Evolutionary conservation across 2,113 vertebrate species (phyloP), one percentile per base, ranked within the genome.

Genomic region (Excalfactoria chinensis): DNA sequence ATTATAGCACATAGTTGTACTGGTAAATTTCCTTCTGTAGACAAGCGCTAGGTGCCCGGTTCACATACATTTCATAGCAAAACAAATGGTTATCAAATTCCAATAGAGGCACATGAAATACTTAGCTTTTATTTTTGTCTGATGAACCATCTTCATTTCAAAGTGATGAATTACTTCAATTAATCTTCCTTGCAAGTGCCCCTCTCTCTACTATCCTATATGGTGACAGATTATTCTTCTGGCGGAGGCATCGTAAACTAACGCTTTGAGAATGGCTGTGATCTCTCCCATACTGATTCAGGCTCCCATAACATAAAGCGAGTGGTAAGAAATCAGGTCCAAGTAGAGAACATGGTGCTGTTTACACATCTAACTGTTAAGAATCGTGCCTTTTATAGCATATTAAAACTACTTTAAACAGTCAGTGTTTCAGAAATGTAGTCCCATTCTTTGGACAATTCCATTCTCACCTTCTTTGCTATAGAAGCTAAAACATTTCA

Each of bases 381-480:
- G 37, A 88, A 95, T 97, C 95, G 10, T 94, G 96, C 97, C 96
- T 97, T 83, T 60, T 20, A 86, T 7, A 84, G 95, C 72, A 92
- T 67, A 68, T 69, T 93, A 60, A 89, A 93, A 94, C 85, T 94
- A 96, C 94, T 78, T 97, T 86, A 94, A 96, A 91, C 86, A 90
- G 75, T 83, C 67, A 79, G 83, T 59, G 53, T 90, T 84, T 93
- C 91, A 95, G 90, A 86, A 95, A 95, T 89, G 94, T 93, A 92
- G 93, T 95, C 94, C 95, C 64, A 41, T 89, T 94, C 88, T 97
- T 96, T 80, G 76, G 95, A 98, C 96, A 93, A 97, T 96, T 96
- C 96, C 95, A 95, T 97, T 97, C 96, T 97, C 77, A 95, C 96
- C 95, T 97, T 97, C 96, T 95, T 97, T 96, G 75, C 97, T 95